These are phyloP conservation scores for Erynnis tages DNA, from an alignment of 2,888 invertebrate species.

Conservation along the genomic window DNA sequence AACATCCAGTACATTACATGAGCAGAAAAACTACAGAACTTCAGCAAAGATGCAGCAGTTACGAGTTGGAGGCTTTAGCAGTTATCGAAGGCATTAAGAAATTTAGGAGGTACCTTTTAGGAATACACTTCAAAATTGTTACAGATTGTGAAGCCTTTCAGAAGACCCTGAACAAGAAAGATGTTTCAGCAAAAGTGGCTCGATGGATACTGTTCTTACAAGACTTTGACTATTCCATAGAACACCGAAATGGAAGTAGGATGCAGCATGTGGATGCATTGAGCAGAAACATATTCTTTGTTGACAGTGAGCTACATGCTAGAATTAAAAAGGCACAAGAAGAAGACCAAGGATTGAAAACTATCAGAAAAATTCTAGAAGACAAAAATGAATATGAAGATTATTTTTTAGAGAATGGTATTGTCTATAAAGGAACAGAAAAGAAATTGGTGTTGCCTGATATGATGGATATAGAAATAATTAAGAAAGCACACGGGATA, in stretches of 20 bases:
- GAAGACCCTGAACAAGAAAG: not conserved
- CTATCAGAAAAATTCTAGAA: not conserved
- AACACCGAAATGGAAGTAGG: not conserved
- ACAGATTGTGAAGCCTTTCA: not conserved
- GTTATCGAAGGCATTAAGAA: constrained; percentile 33
- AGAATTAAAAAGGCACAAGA: not conserved
- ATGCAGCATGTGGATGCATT: not conserved
- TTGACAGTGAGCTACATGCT: not conserved
- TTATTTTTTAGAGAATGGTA: not conserved
- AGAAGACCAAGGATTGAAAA: not conserved
- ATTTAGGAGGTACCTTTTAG: not conserved
- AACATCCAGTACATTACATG: constrained; percentile 34
- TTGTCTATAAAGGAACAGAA: not conserved
- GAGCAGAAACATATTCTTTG: not conserved
- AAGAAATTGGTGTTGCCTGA: not conserved
- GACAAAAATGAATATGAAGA: not conserved
- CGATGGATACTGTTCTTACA: not conserved
- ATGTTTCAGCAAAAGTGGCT: not conserved
- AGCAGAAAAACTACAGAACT: constrained; percentile 31
- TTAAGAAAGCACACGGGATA: not conserved
- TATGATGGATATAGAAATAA: not conserved
- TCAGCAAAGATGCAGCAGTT: constrained; percentile 33
- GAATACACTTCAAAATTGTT: not conserved
- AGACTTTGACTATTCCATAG: not conserved
- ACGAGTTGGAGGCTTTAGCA: constrained; percentile 34